Evolutionary conservation across 1,140 invertebrate genomes (phyloP).

Genomic region (Maconellicoccus hirsutus): DNA sequence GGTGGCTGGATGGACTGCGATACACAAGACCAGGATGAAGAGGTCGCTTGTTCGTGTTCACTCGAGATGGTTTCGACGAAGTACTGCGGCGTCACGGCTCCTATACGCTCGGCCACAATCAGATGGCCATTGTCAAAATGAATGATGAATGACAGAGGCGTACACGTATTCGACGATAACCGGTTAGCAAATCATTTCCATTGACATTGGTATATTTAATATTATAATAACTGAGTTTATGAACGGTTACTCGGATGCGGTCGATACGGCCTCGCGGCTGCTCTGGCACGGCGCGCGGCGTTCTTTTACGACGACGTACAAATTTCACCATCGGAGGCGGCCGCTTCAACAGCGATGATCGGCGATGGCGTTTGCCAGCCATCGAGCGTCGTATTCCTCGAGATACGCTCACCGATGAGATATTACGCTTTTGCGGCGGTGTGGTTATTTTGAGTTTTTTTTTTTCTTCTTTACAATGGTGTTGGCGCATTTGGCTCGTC

Average conservation of each 20-base stretch:
- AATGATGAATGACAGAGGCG: constrained; percentile 22
- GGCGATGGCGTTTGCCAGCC: neutral
- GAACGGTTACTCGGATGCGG: neutral
- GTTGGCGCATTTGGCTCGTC: no score
- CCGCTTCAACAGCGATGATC: neutral
- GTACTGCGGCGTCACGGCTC: neutral
- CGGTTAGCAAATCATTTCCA: constrained; percentile 20
- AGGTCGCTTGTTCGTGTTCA: no score
- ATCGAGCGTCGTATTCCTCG: neutral
- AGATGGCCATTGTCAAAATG: constrained; percentile 18
- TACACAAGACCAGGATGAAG: no score
- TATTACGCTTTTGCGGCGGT: no score
- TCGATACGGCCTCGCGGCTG: no score
- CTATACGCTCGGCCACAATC: neutral
- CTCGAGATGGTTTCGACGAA: no score
- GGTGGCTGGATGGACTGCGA: no score
- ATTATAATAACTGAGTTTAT: constrained; percentile 15
- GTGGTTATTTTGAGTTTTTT: no score
- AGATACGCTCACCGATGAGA: no score
- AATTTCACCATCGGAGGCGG: constrained; percentile 15
- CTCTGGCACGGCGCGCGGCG: neutral
- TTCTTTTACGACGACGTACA: neutral
- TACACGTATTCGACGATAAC: constrained; percentile 1
- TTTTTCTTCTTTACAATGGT: no score
- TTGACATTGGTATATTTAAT: constrained; percentile 10